Evolutionary conservation across 1,140 invertebrate species (phyloP), one percentile per base, ranked within the genome.

Genomic region (Drosophila malerkotliana): DNA sequence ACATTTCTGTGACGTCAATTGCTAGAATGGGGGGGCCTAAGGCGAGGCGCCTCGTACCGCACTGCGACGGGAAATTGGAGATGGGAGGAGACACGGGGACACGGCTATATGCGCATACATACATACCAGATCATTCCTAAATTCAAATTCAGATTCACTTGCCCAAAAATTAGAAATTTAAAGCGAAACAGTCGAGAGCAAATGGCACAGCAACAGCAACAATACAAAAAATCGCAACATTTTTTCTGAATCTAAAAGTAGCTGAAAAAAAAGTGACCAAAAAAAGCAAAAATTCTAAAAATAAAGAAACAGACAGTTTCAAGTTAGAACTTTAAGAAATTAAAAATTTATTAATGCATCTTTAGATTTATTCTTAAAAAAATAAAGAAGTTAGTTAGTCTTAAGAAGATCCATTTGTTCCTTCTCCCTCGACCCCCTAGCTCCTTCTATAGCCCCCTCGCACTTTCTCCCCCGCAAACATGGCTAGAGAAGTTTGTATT

Each of bases 91-190:
- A 68, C 59, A 53, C 52, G 57, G 60, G 41, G 61, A 51, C 52
- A 60, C 52, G 68, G 55, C 47, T 75, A 60, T 47, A 47, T 47
- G 44, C 18, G 44, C 44, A 47, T 47, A 47, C 26, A 55, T 79
- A 78, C 52, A 82, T 79, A 68, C 60, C 64, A 87, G 75, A 78
- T 88, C 66, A 79, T 81, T 88, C 59, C 80, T 71, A 84, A 84
- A 83, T 84, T 79, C 62, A 79, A 84, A 87, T 85, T 85, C 82
- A 87, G 82, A 88, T 82, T 87, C 82, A 85, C 83, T 87, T 87
- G 82, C 83, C 81, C 81, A 85, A 85, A 85, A 85, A 85, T 85
- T 85, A 85, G 82, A 85, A 85, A 85, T 75, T 85, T 80, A 68
- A 84, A 85, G 72, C 72, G 77, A 76, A 37, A 28, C 61, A 75